Evolutionary conservation across 2,797 vertebrate genomes (phyloP).

Genomic region (Eidolon dupreanum): DNA sequence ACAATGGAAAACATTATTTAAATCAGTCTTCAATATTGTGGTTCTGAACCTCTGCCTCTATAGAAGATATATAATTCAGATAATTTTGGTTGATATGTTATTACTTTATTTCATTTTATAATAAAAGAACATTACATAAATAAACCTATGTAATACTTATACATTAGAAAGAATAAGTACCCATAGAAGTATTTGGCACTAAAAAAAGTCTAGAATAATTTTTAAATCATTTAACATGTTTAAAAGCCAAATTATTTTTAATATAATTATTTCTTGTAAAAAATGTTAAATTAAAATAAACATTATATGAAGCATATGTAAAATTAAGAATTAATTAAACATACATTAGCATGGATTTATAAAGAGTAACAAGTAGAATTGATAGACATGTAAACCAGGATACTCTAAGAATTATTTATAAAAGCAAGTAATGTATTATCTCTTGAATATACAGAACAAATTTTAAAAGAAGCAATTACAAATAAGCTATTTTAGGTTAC

Average conservation of each 20-base stretch:
- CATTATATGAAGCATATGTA: background rate
- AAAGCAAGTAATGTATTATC: background rate
- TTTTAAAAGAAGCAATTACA: background rate
- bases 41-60: conserved; percentile 28
- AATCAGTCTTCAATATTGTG: conserved; percentile 65
- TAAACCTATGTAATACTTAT: conserved; percentile 31
- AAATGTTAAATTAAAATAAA: background rate
- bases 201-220: background rate
- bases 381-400: background rate
- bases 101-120: conserved; percentile 63
- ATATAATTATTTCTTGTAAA: background rate
- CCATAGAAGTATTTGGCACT: background rate
- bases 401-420: background rate
- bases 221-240: background rate
- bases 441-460: background rate
- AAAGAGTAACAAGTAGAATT: background rate
- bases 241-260: background rate
- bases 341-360: background rate
- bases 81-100: conserved; percentile 64
- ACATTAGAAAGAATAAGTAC: conserved; percentile 15
- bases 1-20: conserved; percentile 69
- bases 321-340: conserved; percentile 22
- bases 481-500: background rate
- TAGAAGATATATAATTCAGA: conserved; percentile 58
- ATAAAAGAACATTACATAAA: conserved; percentile 49